These are phyloP conservation scores for Ornithoptera priamus DNA, from an alignment of 2,888 invertebrate genomes.

Conservation along the genomic window DNA sequence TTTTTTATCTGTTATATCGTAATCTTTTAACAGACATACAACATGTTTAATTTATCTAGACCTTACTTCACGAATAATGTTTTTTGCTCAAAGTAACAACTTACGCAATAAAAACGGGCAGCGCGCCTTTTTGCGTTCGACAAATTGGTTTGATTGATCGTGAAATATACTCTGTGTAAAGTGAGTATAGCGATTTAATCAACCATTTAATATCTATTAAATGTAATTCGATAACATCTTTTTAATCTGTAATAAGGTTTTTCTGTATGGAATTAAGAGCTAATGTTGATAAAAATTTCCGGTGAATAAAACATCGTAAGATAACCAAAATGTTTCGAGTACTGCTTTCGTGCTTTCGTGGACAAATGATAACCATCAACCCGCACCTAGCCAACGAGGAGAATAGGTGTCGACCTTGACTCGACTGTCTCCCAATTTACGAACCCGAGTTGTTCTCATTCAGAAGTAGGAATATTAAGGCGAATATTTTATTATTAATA, in stretches of 20 bases:
- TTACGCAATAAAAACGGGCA: conserved; percentile 7
- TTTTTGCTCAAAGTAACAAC: conserved; percentile 31
- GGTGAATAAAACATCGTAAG: background rate
- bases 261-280: background rate
- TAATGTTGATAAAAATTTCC: background rate
- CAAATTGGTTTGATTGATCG: conserved; percentile 44
- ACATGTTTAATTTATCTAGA: conserved; percentile 3
- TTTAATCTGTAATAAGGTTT: background rate
- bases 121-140: conserved; percentile 22
- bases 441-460: no score
- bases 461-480: no score
- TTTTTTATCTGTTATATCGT: background rate
- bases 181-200: conserved; percentile 6
- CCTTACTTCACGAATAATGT: conserved; percentile 24
- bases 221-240: conserved; percentile 5
- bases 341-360: no score
- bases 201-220: conserved; percentile 12
- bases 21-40: conserved; percentile 1
- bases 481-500: no score
- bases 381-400: no score
- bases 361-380: no score
- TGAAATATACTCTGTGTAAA: conserved; percentile 31
- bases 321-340: no score
- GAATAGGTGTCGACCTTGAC: no score
- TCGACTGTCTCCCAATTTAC: no score